Conservation (phyloP, 1,140 invertebrate genomes). For the Drepana arcuata region DNA sequence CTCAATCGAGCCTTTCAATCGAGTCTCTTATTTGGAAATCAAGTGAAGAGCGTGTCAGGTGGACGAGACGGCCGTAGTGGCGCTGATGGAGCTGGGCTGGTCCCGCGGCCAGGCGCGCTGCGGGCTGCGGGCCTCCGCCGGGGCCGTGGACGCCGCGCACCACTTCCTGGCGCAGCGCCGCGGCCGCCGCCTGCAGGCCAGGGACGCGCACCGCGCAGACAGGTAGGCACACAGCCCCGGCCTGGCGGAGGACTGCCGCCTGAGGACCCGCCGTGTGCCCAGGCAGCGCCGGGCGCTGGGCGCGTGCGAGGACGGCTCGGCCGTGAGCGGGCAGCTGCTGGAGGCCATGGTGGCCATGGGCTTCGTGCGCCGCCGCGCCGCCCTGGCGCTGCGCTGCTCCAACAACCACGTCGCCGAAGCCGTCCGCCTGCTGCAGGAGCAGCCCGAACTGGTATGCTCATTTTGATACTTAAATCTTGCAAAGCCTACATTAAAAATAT, state of each 20-base stretch:
- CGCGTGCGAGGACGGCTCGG: conserved; percentile 27
- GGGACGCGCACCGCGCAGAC: conserved; percentile 17
- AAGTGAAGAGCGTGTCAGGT: no score
- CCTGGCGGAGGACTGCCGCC: no score
- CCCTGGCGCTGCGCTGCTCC: conserved; percentile 73
- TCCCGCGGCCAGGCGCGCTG: conserved; percentile 75
- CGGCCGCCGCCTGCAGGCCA: conserved; percentile 54
- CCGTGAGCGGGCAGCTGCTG: conserved; percentile 35
- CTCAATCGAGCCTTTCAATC: no score
- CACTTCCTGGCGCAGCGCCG: conserved; percentile 75
- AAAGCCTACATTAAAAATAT: no score
- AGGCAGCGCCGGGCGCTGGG: conserved; percentile 27
- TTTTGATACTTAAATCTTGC: no score
- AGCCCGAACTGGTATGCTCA: conserved; percentile 60
- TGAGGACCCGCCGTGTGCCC: no score
- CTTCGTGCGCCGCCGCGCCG: conserved; percentile 71
- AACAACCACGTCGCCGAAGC: conserved; percentile 80
- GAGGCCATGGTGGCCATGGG: conserved; percentile 77
- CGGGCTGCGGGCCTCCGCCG: conserved; percentile 75
- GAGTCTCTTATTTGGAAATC: no score
- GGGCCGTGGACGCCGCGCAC: conserved; percentile 75
- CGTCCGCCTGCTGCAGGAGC: conserved; percentile 76
- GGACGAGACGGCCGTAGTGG: conserved; percentile 30
- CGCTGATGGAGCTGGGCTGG: conserved; percentile 73
- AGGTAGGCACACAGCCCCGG: no score